Base-by-base conservation (phyloP, 1,140 invertebrate genomes). In the Drosophila murphyi region DNA sequence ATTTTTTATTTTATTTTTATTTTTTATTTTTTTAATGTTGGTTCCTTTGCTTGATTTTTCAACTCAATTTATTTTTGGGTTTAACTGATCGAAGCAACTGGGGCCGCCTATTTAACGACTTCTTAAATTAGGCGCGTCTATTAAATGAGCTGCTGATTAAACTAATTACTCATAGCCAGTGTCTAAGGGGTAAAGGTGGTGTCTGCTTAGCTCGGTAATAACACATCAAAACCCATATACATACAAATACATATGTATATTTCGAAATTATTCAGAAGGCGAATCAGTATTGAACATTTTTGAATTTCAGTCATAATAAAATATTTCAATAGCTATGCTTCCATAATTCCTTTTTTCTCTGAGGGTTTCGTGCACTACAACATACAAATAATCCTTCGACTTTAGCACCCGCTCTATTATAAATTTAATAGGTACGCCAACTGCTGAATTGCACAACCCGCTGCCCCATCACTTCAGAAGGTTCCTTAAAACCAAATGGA, bases 71-170 rank as follows among this genome's bases (percentile, higher is more conserved):
- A 35, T 45, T 63, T 74, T 73, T 81, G 67, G 50, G 57, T 59
- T 85, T 67, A 81, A 86, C 78, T 75, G 59, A 81, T 81, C 63
- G 54, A 76, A 86, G 82, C 74, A 87, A 69, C 37, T 80, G 80
- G 51, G 75, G 55, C 47, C 55, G 51, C 37, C 20, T 29, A 6
- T 20, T 56, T 56, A 63, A 62, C 65, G 73, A 74, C 47, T 48
- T 50, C 64, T 71, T 68, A 86, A 51, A 52, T 68, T 71, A 85
- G 57, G 62, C 78, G 76, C 82, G 73, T 89, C 75, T 45, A 87
- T 75, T 54, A 65, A 86, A 74, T 70, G 54, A 89, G 64, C 52
- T 50, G 50, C 34, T 39, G 29, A 72, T 67, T 48, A 55, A 61
- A 41, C 45, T 71, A 57, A 82, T 37, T 67, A 48, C 64, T 45